Evolutionary conservation across 2,888 invertebrate species (phyloP).

Genomic region (Meganola albula): DNA sequence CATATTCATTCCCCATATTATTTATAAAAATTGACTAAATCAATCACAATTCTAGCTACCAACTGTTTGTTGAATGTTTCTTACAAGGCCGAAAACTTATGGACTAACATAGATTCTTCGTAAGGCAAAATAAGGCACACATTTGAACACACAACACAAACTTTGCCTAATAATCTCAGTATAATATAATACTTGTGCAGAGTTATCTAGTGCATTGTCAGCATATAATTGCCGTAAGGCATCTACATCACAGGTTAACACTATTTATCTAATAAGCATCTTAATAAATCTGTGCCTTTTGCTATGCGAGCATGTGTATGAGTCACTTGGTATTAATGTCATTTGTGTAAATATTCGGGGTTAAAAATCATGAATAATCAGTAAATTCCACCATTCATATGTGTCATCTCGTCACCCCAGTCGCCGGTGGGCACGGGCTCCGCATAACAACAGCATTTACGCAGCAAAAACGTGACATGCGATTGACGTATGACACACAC

Average conservation of each 20-base stretch:
- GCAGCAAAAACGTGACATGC: slow-evolving; percentile 86
- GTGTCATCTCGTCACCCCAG: slow-evolving; percentile 93
- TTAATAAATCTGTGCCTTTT: slow-evolving; percentile 14
- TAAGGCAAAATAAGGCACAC: background rate
- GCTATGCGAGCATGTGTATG: slow-evolving; percentile 14
- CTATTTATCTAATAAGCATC: slow-evolving; percentile 10
- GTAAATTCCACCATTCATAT: slow-evolving; percentile 84
- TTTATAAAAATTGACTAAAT: too few species aligned
- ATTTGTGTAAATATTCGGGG: too few species aligned
- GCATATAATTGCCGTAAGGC: too few species aligned
- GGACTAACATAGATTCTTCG: background rate
- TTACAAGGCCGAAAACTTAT: background rate
- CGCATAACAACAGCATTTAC: slow-evolving; percentile 88
- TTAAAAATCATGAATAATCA: slow-evolving; percentile 26
- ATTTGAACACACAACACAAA: too few species aligned
- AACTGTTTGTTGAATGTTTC: too few species aligned
- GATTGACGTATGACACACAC: slow-evolving; percentile 87
- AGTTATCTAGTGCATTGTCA: slow-evolving; percentile 14
- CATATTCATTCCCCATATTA: too few species aligned
- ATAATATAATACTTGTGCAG: slow-evolving; percentile 1
- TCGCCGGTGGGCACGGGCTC: slow-evolving; percentile 86
- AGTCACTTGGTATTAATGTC: slow-evolving; percentile 11
- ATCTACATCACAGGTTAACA: slow-evolving; percentile 10
- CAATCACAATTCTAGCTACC: too few species aligned
- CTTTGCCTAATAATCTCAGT: background rate